phyloP scores from a whole-genome alignment of 2,888 invertebrate species.

The Nipponacmea schrenckii region DNA sequence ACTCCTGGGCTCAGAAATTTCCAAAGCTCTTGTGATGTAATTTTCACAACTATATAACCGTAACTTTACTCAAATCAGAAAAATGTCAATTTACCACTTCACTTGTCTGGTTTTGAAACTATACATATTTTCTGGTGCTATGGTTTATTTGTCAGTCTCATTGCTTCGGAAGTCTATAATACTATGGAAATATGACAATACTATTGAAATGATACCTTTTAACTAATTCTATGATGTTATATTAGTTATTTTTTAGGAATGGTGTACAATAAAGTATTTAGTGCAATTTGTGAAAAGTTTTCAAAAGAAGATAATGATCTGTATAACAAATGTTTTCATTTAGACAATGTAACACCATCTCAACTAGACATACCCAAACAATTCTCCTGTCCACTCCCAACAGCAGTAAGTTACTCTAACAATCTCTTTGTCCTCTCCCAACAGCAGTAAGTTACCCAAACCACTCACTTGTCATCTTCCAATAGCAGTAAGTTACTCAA shows the following conservation, averaged over 20 bases:
- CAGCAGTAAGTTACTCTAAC: slow-evolving; percentile 55
- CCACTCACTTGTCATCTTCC: slow-evolving; percentile 60
- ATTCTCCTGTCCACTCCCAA: slow-evolving; percentile 59
- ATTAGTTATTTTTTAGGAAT: slow-evolving; percentile 58
- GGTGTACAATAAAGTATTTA: slow-evolving; percentile 59
- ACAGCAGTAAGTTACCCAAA: slow-evolving; percentile 28
- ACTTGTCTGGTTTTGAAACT: too few species aligned
- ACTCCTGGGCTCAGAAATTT: too few species aligned
- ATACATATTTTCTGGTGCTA: too few species aligned
- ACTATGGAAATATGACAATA: too few species aligned
- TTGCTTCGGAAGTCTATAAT: too few species aligned
- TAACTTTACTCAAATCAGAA: too few species aligned
- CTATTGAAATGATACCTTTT: too few species aligned
- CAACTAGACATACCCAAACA: slow-evolving; percentile 53
- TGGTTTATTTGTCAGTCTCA: too few species aligned
- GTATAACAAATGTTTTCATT: slow-evolving; percentile 44
- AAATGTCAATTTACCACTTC: too few species aligned
- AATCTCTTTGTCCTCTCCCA: too few species aligned
- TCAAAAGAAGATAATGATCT: slow-evolving; percentile 47
- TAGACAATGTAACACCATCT: slow-evolving; percentile 49
- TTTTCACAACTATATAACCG: too few species aligned
- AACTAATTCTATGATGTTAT: slow-evolving; percentile 11
- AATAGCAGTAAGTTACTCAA: slow-evolving; percentile 55
- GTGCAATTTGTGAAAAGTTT: slow-evolving; percentile 52
- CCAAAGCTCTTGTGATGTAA: too few species aligned